A percentile compares a stretch with the other conserved stretches of the same genome.
These are phyloP conservation scores for Hepsetus odoe DNA, from an alignment of 2,113 vertebrate genomes.

Conservation along the genomic window DNA sequence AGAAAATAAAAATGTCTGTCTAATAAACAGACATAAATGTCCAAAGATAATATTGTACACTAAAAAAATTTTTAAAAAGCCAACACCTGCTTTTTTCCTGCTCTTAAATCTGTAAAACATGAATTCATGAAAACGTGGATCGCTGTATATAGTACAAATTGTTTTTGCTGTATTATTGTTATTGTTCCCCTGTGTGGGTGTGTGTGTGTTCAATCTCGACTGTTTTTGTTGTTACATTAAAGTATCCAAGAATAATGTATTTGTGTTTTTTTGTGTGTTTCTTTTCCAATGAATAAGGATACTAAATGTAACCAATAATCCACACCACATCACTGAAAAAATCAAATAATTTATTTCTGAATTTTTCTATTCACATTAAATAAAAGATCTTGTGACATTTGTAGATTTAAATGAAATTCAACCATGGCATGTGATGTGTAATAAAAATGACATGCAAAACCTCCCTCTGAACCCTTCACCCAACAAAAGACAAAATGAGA, in stretches of 20 bases:
- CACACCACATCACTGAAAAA: constrained; percentile 69
- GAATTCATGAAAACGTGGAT: neutral
- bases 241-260: neutral
- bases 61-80: neutral
- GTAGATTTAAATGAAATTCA: constrained; percentile 65
- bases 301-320: neutral
- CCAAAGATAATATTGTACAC: neutral
- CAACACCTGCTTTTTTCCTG: neutral
- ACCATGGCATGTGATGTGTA: constrained; percentile 42
- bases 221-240: constrained; percentile 10
- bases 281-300: neutral
- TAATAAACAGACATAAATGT: neutral
- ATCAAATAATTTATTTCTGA: constrained; percentile 76
- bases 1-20: neutral
- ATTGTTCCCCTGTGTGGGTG: constrained; percentile 19
- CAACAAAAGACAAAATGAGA: constrained; percentile 14
- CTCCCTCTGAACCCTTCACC: constrained; percentile 27
- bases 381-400: constrained; percentile 75
- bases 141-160: constrained; percentile 10
- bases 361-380: constrained; percentile 71
- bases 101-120: neutral
- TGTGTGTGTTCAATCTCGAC: neutral
- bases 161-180: constrained; percentile 29
- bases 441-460: constrained; percentile 65
- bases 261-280: neutral